Conservation (phyloP, 2,888 invertebrate genomes). For the Drosophila mimica region DNA sequence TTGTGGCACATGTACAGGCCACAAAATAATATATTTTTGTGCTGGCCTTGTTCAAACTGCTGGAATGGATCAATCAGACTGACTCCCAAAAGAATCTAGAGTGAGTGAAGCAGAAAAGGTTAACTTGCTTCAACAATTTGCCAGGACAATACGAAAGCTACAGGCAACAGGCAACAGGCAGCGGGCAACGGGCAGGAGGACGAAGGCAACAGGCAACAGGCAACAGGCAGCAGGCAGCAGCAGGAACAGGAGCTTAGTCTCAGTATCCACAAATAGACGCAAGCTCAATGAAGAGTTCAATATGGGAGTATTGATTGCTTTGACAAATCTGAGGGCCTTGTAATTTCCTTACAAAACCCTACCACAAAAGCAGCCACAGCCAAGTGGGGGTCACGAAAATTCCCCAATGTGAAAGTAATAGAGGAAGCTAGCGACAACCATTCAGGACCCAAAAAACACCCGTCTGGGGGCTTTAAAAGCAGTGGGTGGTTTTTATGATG, state of each 20-base stretch:
- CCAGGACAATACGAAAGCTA: conserved; percentile 27
- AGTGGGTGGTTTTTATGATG: conserved; percentile 50
- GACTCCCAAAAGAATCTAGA: conserved; percentile 9
- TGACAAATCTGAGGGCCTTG: conserved; percentile 70
- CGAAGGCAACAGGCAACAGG: background rate
- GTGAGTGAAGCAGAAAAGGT: conserved; percentile 32
- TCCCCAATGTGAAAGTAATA: conserved; percentile 66
- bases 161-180: background rate
- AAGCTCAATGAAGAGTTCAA: conserved; percentile 36
- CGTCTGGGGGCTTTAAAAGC: conserved; percentile 1
- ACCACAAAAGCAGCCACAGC: conserved; percentile 45
- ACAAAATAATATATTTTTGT: conserved; percentile 27
- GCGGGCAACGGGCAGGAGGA: background rate
- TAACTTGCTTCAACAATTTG: conserved; percentile 47
- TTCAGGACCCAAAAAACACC: conserved; percentile 18
- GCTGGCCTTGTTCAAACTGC: conserved; percentile 7
- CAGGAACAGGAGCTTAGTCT: background rate
- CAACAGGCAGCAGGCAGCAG: background rate
- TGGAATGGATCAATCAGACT: conserved; percentile 41
- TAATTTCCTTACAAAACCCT: conserved; percentile 73
- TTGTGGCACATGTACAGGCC: conserved; percentile 13
- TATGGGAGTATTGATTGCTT: conserved; percentile 69
- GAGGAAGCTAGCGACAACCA: conserved; percentile 38
- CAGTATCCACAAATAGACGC: conserved; percentile 15
- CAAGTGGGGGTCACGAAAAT: background rate